Evolutionary conservation across 2,797 vertebrate species (phyloP), one percentile per base, ranked within the genome.

Genomic region (Galago senegalensis): DNA sequence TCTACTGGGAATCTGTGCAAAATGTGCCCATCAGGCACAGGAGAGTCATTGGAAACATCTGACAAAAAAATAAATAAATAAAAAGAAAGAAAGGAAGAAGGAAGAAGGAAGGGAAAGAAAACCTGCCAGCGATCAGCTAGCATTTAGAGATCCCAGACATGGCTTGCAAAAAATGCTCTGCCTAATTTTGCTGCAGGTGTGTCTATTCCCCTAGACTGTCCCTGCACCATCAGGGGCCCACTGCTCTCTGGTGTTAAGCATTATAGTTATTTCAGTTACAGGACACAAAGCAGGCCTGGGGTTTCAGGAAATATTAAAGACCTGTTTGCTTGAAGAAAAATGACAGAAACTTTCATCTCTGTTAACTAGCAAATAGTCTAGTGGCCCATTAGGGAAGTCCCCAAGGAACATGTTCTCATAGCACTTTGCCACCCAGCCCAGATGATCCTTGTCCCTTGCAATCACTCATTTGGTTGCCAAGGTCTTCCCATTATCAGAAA

Each of bases 261-360:
- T 96, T 97, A 96, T 80, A 93, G 94, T 60, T 97, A 79, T 95
- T 96, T 96, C 56, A 81, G 67, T 97, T 92, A 93, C 56, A 88
- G 96, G 96, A 96, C 93, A 94, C 1, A 89, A 92, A 97, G 91
- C 97, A 97, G 95, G 91, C 96, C 91, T 73, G 65, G 56, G 87
- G 91, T 92, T 97, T 96, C 77, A 95, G 89, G 97, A 97, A 96
- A 97, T 95, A 96, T 88, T 96, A 97, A 97, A 97, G 94, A 91
- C 88, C 93, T 77, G 77, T 90, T 94, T 2, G 7, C 94, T 94
- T 94, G 90, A 31, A 93, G 87, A 94, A 63, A 97, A 92, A 96
- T 96, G 92, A 97, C 97, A 96, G 97, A 95, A 96, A 84, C 93
- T 95, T 98, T 98, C 98, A 97, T 97, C 95, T 97, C 73, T 43